These are phyloP conservation scores for Centropristis striata DNA, from an alignment of 2,113 vertebrate species.

Conservation along the genomic window DNA sequence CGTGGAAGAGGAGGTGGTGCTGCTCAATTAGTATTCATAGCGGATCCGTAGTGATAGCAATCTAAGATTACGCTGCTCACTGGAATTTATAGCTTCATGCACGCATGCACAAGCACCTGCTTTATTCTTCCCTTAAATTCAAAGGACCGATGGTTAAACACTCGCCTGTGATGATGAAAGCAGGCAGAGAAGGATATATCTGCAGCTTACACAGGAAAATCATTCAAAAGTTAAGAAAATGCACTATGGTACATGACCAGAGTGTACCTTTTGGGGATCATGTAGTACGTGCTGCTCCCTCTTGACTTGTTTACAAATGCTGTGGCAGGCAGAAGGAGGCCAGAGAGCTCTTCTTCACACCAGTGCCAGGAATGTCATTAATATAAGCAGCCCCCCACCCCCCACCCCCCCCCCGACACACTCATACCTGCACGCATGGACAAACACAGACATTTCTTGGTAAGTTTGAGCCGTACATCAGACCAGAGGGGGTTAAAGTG, in stretches of 20 bases:
- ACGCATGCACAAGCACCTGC: conserved; percentile 51
- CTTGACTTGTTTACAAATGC: conserved; percentile 73
- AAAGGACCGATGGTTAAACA: conserved; percentile 20
- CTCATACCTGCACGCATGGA: conserved; percentile 32
- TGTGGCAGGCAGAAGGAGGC: conserved; percentile 44
- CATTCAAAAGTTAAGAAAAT: conserved; percentile 34
- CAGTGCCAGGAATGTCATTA: conserved; percentile 77
- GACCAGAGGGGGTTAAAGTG: conserved; percentile 14
- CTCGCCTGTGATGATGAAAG: conserved; percentile 26
- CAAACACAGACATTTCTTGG: conserved; percentile 37
- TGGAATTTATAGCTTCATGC: conserved; percentile 64
- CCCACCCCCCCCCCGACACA: not conserved
- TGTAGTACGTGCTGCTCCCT: conserved; percentile 38
- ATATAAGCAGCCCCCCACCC: conserved; percentile 60
- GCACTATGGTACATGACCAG: not conserved
- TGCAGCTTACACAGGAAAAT: conserved; percentile 13
- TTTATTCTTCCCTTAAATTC: conserved; percentile 44
- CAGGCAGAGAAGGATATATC: conserved; percentile 20
- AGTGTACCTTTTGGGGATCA: not conserved
- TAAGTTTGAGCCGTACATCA: not conserved
- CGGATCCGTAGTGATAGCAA: conserved; percentile 53
- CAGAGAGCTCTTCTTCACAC: conserved; percentile 55
- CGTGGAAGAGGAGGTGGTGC: conserved; percentile 26
- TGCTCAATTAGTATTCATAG: conserved; percentile 68
- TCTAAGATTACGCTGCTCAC: conserved; percentile 55